phyloP scores from a whole-genome alignment of 2,888 invertebrate genomes.

The Drosophila pullipes region DNA sequence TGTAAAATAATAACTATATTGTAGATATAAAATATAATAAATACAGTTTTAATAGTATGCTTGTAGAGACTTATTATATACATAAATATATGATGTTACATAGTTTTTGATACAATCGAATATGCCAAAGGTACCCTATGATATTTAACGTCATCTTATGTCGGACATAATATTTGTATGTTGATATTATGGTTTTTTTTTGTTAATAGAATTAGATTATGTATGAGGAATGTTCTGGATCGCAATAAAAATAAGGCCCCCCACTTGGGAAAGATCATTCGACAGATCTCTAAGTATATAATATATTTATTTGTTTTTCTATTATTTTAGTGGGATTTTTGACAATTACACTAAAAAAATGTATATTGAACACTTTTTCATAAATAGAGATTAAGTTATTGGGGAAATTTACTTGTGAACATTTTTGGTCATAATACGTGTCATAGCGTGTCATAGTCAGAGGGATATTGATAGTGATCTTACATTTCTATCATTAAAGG shows the following conservation, averaged over 20 bases:
- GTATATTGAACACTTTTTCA: neutral
- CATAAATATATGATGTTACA: neutral
- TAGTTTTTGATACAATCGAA: neutral
- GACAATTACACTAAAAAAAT: neutral
- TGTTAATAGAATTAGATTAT: conserved; percentile 3
- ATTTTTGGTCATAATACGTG: neutral
- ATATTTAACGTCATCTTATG: neutral
- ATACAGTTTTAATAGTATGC: neutral
- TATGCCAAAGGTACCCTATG: neutral
- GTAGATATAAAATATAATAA: neutral
- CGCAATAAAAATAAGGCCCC: neutral
- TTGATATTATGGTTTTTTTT: neutral
- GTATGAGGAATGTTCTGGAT: neutral
- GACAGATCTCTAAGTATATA: neutral
- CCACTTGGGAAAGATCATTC: neutral
- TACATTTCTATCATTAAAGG: neutral
- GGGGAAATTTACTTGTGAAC: neutral
- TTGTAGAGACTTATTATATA: neutral
- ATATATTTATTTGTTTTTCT: neutral
- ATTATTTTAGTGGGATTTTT: neutral
- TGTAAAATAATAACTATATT: neutral
- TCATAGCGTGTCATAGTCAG: neutral
- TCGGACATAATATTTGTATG: neutral
- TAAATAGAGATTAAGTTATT: neutral
- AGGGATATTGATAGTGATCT: neutral